Base-by-base conservation (phyloP, 2,113 vertebrate genomes). In the Acrocephalus arundinaceus region DNA sequence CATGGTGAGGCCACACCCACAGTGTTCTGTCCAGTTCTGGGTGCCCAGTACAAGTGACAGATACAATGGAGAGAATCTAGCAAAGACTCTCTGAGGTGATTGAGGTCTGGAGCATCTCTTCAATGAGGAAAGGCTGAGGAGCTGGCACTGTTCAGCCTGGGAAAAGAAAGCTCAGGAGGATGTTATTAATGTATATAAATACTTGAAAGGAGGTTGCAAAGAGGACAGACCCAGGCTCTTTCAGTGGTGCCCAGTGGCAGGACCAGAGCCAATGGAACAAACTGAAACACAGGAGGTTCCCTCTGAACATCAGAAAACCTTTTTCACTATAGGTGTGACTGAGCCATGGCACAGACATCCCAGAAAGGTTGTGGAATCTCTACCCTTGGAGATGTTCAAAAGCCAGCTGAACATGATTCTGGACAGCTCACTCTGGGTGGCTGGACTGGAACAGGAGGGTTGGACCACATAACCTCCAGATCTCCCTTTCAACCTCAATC, bases 381-480 rank as follows among this genome's bases (percentile, higher is more conserved):
- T 23, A 3, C 67, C 6, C 54, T 63, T 55, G 35, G 8, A n/a
- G 37, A 28, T 55, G 51, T 10, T 51, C 2, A 65, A 87, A 76
- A 57, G 15, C 7, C 23, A 20, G 22, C 19, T 72, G 39, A 23
- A 16, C 17, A 10, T 3, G 6, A 17, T 41, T 25, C 28, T 35
- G 16, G 6, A 4, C 21, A 78, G 35, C 15, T 33, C 0, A 0
- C 9, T 67, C 4, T 58, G 30, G 21, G 30, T 39, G 15, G 4
- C 15, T 45, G 13, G 41, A 23, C 27, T 68, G 61, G 39, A 72
- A 15, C 16, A 63, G 16, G 11, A 18, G 7, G 2, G 2, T 11
- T 11, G 13, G 28, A 55, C 39, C 6, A 41, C n/a, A 31, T 30
- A 37, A 74, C 19, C 8, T 75, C 27, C 17, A 82, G 48, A 67